Evolutionary conservation across 35 echinoderm and acorn worm species (phyloP).

Genomic region (Diadema setosum): DNA sequence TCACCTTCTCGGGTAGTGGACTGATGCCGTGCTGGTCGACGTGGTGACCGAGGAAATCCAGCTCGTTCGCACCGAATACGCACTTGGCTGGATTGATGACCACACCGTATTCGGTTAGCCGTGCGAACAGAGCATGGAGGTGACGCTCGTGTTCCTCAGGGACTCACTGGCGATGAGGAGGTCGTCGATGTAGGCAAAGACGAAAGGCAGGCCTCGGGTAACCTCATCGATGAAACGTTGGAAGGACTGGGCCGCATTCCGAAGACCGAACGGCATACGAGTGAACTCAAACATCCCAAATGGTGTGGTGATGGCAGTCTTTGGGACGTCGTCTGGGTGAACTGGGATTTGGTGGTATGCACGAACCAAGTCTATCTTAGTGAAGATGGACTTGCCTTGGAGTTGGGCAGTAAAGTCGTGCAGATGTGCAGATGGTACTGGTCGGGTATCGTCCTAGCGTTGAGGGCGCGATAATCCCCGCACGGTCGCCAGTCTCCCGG

Average conservation of each 20-base stretch:
- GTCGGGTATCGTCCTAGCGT: slow-evolving; percentile 28
- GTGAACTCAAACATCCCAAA: slow-evolving; percentile 29
- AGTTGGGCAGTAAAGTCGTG: slow-evolving; percentile 47
- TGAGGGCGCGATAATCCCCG: slow-evolving; percentile 49
- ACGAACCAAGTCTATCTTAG: slow-evolving; percentile 50
- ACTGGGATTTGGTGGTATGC: slow-evolving; percentile 63
- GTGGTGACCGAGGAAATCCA: slow-evolving; percentile 46
- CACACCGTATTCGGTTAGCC: slow-evolving; percentile 33
- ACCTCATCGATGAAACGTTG: slow-evolving; percentile 61
- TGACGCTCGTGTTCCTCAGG: neutral
- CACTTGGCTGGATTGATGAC: slow-evolving; percentile 49
- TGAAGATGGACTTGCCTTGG: slow-evolving; percentile 4
- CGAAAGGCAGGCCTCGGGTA: slow-evolving; percentile 7
- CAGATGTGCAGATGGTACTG: slow-evolving; percentile 43
- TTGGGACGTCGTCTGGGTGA: slow-evolving; percentile 9
- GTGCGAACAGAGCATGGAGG: slow-evolving; percentile 26
- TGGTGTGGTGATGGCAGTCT: slow-evolving; percentile 48
- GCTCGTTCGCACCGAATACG: slow-evolving; percentile 6
- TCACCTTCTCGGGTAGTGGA: slow-evolving; percentile 39
- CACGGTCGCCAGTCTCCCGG: too few species aligned
- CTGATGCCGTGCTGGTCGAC: slow-evolving; percentile 14
- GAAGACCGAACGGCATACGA: slow-evolving; percentile 30
- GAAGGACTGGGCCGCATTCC: slow-evolving; percentile 54
- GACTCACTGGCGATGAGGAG: slow-evolving; percentile 37
- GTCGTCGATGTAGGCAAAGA: slow-evolving; percentile 52